Percentiles rank a stretch among this genome's conserved stretches.
These are phyloP conservation scores for Cataglyphis albicans DNA, from an alignment of 2,888 invertebrate species.

Conservation along the genomic window DNA sequence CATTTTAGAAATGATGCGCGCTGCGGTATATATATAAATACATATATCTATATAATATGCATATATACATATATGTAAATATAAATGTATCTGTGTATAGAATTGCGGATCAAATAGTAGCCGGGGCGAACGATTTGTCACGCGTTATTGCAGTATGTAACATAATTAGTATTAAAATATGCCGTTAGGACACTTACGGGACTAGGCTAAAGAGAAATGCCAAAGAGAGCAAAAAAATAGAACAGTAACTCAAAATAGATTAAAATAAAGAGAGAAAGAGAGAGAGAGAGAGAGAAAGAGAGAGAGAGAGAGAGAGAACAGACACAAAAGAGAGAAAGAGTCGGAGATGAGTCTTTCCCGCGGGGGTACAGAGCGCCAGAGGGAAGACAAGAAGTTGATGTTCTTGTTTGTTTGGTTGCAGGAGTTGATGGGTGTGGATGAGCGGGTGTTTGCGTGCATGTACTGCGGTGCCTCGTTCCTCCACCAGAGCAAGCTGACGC, in stretches of 20 bases:
- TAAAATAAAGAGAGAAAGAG: conserved; percentile 52
- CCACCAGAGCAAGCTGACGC: conserved; percentile 95
- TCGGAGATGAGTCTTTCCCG: conserved; percentile 58
- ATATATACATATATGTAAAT: conserved; percentile 46
- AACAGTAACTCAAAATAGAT: conserved; percentile 31
- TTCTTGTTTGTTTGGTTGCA: conserved; percentile 95
- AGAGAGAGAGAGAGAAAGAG: conserved; percentile 13
- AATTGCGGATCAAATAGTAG: conserved; percentile 52
- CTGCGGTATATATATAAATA: conserved; percentile 21
- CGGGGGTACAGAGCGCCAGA: conserved; percentile 63
- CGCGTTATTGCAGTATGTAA: conserved; percentile 53
- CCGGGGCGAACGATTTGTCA: conserved; percentile 61
- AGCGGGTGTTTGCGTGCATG: conserved; percentile 92
- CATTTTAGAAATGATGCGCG: conserved; percentile 52
- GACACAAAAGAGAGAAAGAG: conserved; percentile 6
- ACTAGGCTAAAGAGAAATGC: conserved; percentile 30
- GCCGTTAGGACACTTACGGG: conserved; percentile 8
- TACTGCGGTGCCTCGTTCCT: conserved; percentile 96
- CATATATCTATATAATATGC: conserved; percentile 21
- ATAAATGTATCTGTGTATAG: conserved; percentile 49
- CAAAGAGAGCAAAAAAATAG: conserved; percentile 42
- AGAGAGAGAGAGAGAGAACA: not conserved
- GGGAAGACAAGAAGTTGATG: conserved; percentile 94
- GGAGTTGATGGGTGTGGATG: conserved; percentile 93
- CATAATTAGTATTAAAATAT: conserved; percentile 30